Base-by-base conservation (phyloP, 2,113 vertebrate genomes). In the Megaptera novaeangliae region DNA sequence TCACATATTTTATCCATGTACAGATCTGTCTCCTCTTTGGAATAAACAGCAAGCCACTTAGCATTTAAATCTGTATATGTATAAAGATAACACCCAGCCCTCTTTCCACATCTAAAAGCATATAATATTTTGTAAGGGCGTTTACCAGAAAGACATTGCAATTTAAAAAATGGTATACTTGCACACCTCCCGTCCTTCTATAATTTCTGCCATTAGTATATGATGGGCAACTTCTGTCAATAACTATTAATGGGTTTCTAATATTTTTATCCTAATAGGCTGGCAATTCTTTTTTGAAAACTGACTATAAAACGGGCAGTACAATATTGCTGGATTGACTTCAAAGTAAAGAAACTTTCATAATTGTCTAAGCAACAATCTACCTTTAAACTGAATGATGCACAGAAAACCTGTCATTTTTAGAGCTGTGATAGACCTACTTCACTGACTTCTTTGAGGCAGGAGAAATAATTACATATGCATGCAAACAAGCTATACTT, bases 281-380 rank as follows among this genome's bases (percentile, higher is more conserved):
- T 61, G 74, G 36, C 12, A 88, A 87, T 34, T 91, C 14, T 84
- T 90, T 91, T 77, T 71, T n/a, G 41, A 94, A 94, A 95, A 71
- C 5, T 64, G 69, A 74, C 39, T 86, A 31, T n/a, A 83, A 72
- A 69, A 52, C 27, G 74, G 36, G 55, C 31, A 93, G 77, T 64
- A 84, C 90, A 88, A 69, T 91, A 82, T 36, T 90, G n/a, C 75
- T 91, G 72, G 18, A 63, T 0, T 93, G 29, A 88, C 61, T 92
- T 95, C 90, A 97, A 95, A 95, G 59, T 46, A 84, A 91, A 93
- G 77, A 88, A 88, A 96, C 23, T 41, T 78, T 41, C 75, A 25
- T 69, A 72, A 95, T 46, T 86, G 61, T 72, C 82, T 93, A 94
- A 92, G 81, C 80, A 80, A 66, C 63, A 71, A 57, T 75, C 71